Conservation (phyloP, 2,797 vertebrate species). For the Gymnoscopelus microlampas region DNA sequence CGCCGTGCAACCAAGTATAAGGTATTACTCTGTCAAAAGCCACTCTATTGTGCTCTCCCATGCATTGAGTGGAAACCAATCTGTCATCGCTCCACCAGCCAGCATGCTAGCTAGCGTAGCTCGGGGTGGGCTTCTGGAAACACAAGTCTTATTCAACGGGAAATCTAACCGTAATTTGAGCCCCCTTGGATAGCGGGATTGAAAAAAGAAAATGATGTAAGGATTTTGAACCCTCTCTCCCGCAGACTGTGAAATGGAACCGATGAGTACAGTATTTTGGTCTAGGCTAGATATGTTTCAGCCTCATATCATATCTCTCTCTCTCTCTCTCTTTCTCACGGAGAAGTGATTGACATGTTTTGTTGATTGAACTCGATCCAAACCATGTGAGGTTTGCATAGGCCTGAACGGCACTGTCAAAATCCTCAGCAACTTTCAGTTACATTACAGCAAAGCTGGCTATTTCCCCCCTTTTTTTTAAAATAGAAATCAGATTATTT, state of each 20-base stretch:
- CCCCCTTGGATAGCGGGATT: conserved; percentile 58
- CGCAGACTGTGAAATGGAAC: conserved; percentile 72
- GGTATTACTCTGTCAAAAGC: conserved; percentile 71
- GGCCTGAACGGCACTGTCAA: conserved; percentile 61
- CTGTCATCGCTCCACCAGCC: conserved; percentile 79
- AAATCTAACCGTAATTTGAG: conserved; percentile 75
- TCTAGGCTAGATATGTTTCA: conserved; percentile 65
- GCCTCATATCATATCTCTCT: conserved; percentile 47
- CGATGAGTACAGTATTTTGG: conserved; percentile 64
- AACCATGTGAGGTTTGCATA: conserved; percentile 69
- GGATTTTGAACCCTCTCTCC: conserved; percentile 61
- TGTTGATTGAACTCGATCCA: conserved; percentile 68
- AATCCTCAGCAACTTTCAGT: conserved; percentile 38
- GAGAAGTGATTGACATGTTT: conserved; percentile 71
- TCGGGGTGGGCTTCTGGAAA: conserved; percentile 67
- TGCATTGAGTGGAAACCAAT: conserved; percentile 77
- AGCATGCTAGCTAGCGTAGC: conserved; percentile 65
- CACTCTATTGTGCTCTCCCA: conserved; percentile 75
- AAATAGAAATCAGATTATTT: conserved; percentile 31
- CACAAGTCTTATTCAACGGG: conserved; percentile 75
- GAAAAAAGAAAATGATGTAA: conserved; percentile 58
- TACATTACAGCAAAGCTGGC: conserved; percentile 41
- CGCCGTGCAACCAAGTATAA: no score
- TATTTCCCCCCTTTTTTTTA: conserved; percentile 43
- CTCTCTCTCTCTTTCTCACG: conserved; percentile 44